Conservation (phyloP, 1,140 invertebrate genomes). For the Zophobas atratus region DNA sequence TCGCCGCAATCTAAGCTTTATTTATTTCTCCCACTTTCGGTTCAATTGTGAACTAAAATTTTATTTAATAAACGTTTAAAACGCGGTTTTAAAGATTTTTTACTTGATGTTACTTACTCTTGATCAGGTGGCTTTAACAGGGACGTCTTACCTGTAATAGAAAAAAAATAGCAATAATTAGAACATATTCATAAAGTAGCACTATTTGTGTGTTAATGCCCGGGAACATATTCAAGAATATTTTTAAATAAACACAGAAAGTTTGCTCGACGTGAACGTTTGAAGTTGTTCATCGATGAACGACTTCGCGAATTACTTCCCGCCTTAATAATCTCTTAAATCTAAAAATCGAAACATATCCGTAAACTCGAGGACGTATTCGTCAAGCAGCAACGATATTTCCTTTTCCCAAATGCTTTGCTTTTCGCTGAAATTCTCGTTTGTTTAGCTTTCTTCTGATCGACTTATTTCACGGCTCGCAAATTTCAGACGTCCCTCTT, state of each 20-base stretch:
- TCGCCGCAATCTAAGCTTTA: no score
- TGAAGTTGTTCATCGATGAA: constrained; percentile 27
- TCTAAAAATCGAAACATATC: constrained; percentile 29
- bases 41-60: no score
- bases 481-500: constrained; percentile 56
- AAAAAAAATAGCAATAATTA: not conserved
- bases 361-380: constrained; percentile 16
- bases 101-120: constrained; percentile 6
- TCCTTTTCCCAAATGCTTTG: constrained; percentile 56
- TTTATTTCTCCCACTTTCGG: no score
- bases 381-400: constrained; percentile 49
- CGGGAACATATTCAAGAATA: not conserved
- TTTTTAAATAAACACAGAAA: not conserved
- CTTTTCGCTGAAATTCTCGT: constrained; percentile 51
- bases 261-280: constrained; percentile 17
- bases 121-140: not conserved
- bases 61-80: no score
- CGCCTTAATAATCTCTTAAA: constrained; percentile 15
- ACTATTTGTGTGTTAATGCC: no score
- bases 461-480: constrained; percentile 62
- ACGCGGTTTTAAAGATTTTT: no score
- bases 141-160: constrained; percentile 11
- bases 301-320: constrained; percentile 27
- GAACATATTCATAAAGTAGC: no score
- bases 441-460: constrained; percentile 61